These are phyloP conservation scores for Galemys pyrenaicus DNA, from an alignment of 2,113 vertebrate species.

Conservation along the genomic window DNA sequence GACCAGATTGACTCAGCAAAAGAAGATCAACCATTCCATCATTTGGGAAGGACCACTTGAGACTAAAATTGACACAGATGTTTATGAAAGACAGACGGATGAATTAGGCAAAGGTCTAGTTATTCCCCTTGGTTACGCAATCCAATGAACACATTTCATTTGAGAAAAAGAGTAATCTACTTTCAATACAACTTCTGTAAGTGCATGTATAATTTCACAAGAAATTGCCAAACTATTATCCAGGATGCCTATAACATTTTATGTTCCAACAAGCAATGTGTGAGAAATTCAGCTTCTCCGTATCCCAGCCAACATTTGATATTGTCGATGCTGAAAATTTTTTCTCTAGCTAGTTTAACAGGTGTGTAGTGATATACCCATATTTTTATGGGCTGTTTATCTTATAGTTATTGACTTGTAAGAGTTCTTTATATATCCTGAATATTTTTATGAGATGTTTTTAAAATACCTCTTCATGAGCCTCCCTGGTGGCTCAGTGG, in stretches of 20 bases:
- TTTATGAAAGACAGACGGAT: not conserved
- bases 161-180: not conserved
- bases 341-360: not conserved
- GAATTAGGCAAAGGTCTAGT: not conserved
- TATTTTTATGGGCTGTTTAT: not conserved
- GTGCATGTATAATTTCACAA: not conserved
- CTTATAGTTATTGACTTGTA: not conserved
- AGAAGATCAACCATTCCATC: not conserved
- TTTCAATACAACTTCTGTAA: not conserved
- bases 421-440: not conserved
- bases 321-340: not conserved
- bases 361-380: not conserved
- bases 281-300: not conserved
- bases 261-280: not conserved
- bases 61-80: not conserved
- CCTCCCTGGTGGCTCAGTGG: no score
- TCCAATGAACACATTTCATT: not conserved
- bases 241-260: not conserved
- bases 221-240: not conserved
- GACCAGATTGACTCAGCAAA: not conserved
- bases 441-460: not conserved
- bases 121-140: not conserved
- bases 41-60: not conserved
- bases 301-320: not conserved
- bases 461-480: not conserved